Evolutionary conservation across 2,888 invertebrate genomes (phyloP).

Genomic region (Lamellibrachia satsuma): DNA sequence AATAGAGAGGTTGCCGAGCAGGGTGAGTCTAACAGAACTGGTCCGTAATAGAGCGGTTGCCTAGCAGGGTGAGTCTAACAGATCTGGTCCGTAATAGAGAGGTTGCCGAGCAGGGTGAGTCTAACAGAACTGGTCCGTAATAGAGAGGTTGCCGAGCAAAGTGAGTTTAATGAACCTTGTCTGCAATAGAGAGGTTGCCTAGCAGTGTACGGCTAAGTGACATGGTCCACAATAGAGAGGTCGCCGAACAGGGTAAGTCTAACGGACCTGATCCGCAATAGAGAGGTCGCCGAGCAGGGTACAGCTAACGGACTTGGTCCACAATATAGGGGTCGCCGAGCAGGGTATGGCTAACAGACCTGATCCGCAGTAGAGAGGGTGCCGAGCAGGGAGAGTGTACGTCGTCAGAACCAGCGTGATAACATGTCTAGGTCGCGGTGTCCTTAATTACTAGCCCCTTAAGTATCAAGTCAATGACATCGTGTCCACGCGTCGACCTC

Average conservation of each 20-base stretch:
- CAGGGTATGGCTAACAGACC: no score
- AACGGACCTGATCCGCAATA: no score
- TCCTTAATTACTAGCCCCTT: not conserved
- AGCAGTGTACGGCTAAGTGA: conserved; percentile 71
- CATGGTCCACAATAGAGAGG: conserved; percentile 83
- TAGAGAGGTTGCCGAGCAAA: conserved; percentile 82
- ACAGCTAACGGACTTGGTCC: no score
- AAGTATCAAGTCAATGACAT: not conserved
- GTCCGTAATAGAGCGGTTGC: conserved; percentile 85
- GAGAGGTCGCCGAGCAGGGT: no score
- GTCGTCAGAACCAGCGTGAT: no score
- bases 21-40: conserved; percentile 74
- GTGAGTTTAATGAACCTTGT: conserved; percentile 69
- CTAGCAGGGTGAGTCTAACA: conserved; percentile 76
- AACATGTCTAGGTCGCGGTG: not conserved
- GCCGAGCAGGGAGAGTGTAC: no score
- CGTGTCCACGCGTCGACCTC: not conserved
- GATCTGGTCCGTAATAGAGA: no score
- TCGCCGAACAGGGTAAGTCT: conserved; percentile 81
- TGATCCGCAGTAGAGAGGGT: no score
- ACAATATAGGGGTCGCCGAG: no score
- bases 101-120: not conserved
- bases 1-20: conserved; percentile 73
- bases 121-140: conserved; percentile 85
- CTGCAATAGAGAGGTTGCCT: not conserved